These are phyloP conservation scores for Ageneiosus marmoratus DNA, from an alignment of 2,113 vertebrate genomes.

Conservation along the genomic window DNA sequence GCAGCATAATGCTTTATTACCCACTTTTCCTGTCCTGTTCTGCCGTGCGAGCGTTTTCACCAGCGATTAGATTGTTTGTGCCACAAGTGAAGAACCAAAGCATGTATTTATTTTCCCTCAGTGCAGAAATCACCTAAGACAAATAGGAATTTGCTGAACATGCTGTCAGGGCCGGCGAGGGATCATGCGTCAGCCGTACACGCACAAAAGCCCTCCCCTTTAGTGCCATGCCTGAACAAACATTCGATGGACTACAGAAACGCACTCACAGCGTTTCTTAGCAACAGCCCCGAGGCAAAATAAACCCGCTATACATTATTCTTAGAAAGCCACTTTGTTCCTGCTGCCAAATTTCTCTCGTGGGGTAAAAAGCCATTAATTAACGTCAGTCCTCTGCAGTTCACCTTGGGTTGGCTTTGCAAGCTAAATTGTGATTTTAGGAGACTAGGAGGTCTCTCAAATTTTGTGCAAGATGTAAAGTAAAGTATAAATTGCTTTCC, in stretches of 20 bases:
- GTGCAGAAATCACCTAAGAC: constrained; percentile 14
- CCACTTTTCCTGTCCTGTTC: constrained; percentile 10
- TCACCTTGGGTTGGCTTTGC: constrained; percentile 13
- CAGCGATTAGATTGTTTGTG: constrained; percentile 6
- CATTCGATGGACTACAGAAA: constrained; percentile 50
- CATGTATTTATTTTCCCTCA: constrained; percentile 12
- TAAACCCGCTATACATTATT: constrained; percentile 43
- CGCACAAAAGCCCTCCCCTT: constrained; percentile 29
- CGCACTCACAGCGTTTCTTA: constrained; percentile 44
- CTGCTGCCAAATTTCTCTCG: constrained; percentile 10
- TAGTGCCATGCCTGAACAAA: constrained; percentile 49
- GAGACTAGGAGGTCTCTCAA: neutral
- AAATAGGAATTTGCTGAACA: constrained; percentile 25
- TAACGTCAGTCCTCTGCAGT: constrained; percentile 27
- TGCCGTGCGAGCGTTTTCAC: constrained; percentile 20
- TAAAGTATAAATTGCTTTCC: neutral
- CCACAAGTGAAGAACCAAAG: neutral
- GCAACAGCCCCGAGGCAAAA: constrained; percentile 51
- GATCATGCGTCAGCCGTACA: constrained; percentile 28
- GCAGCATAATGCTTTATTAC: constrained; percentile 36
- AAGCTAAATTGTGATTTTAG: neutral
- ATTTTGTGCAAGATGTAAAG: neutral
- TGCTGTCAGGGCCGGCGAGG: constrained; percentile 14
- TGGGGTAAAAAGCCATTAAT: constrained; percentile 42
- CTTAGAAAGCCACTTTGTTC: constrained; percentile 40